phyloP scores from a whole-genome alignment of 2,888 invertebrate species.

The Diarsia brunnea region DNA sequence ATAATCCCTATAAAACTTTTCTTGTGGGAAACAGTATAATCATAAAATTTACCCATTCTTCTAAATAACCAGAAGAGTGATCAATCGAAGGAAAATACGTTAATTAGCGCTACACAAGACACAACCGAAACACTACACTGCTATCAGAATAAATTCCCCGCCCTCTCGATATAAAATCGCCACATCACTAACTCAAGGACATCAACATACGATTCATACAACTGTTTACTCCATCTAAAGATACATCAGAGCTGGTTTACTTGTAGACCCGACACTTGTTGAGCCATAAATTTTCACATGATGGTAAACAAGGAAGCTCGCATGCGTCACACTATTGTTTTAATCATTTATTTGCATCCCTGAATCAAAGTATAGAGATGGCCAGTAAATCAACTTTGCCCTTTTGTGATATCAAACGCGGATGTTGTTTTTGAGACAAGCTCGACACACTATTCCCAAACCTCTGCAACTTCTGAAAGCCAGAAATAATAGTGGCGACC shows the following conservation, averaged over 20 bases:
- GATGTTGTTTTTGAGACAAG: background rate
- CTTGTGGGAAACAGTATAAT: background rate
- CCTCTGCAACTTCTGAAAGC: no score
- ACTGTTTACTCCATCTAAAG: conserved; percentile 61
- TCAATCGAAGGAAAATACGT: background rate
- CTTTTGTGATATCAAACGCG: background rate
- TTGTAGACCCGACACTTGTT: conserved; percentile 68
- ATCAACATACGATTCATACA: conserved; percentile 49
- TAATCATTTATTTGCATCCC: conserved; percentile 71
- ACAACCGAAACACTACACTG: background rate
- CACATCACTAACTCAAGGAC: conserved; percentile 58
- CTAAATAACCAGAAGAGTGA: background rate
- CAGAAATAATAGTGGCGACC: no score
- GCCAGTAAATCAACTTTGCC: background rate
- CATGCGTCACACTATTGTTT: conserved; percentile 81
- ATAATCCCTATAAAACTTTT: background rate
- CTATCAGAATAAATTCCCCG: background rate
- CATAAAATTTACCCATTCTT: background rate
- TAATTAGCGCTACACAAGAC: background rate
- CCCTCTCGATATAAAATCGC: background rate
- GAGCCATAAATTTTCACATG: conserved; percentile 75
- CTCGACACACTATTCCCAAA: no score
- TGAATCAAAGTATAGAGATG: conserved; percentile 66
- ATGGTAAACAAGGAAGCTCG: conserved; percentile 77
- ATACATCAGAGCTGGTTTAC: conserved; percentile 55